These are phyloP conservation scores for Lumbricus terrestris DNA, from an alignment of 2,888 invertebrate species.

Conservation along the genomic window DNA sequence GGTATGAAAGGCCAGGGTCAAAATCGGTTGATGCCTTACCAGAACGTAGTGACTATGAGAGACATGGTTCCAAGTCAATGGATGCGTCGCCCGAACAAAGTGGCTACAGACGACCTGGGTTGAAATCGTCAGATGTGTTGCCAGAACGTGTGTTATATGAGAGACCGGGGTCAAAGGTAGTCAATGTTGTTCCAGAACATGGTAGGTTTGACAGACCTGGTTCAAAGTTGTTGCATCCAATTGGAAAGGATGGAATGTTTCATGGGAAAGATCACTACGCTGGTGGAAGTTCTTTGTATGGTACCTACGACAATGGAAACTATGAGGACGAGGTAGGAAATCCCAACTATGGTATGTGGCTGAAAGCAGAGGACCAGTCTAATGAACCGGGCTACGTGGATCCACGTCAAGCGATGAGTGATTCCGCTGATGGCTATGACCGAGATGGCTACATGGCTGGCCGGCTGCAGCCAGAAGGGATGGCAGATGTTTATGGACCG, in stretches of 20 bases:
- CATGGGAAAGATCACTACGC: neutral
- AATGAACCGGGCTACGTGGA: slow-evolving; percentile 10
- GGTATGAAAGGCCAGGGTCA: neutral
- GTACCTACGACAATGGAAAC: neutral
- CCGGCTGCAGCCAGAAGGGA: neutral
- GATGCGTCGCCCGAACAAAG: neutral
- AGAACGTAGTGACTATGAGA: neutral
- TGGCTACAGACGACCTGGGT: neutral
- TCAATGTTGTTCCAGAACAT: neutral
- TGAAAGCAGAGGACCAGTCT: slow-evolving; percentile 8
- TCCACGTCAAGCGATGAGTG: neutral
- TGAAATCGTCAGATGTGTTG: neutral
- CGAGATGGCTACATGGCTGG: neutral
- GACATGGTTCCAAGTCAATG: neutral
- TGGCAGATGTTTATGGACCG: neutral
- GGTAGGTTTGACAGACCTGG: neutral
- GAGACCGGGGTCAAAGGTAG: neutral
- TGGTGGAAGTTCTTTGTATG: neutral
- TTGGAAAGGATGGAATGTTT: neutral
- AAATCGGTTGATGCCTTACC: neutral
- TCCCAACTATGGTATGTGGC: neutral
- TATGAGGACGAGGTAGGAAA: slow-evolving; percentile 9
- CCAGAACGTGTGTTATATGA: neutral
- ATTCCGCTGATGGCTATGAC: neutral
- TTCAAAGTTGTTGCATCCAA: neutral